phyloP scores from a whole-genome alignment of 2,113 vertebrate species.

The Leucosticte australis region DNA sequence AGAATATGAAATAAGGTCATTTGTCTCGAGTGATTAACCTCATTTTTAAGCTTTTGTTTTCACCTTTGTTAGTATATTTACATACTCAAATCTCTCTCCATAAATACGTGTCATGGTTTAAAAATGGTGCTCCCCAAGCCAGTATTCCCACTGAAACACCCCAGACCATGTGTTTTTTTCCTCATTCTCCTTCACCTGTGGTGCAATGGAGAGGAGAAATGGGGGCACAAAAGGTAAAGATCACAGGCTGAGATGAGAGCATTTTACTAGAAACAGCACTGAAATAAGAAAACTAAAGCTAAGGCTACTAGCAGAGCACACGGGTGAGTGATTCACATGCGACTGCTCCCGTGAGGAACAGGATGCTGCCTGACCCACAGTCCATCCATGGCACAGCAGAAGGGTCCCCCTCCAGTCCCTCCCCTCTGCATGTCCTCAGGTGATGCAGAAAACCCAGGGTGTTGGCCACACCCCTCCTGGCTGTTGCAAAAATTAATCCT shows the following conservation, averaged over 20 bases:
- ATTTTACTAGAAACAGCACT: background rate
- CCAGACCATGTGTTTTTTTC: too few species aligned
- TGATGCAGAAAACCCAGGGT: background rate
- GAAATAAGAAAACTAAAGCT: background rate
- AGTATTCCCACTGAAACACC: background rate
- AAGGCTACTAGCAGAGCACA: rapidly evolving
- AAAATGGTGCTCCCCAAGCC: background rate
- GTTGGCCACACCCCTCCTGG: background rate
- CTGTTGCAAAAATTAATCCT: background rate
- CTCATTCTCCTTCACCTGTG: background rate
- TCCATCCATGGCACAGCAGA: background rate
- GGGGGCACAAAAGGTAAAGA: background rate
- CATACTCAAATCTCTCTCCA: background rate
- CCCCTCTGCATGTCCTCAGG: background rate
- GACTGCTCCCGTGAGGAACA: rapidly evolving
- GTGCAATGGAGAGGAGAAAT: background rate
- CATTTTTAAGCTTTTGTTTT: background rate
- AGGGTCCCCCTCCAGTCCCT: too few species aligned
- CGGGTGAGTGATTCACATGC: rapidly evolving
- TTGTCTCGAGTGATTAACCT: background rate
- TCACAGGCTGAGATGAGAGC: background rate
- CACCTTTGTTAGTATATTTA: background rate
- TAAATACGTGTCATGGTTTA: background rate
- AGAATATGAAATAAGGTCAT: background rate
- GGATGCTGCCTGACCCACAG: rapidly evolving